Base-by-base conservation (phyloP, 37 sponge, comb jelly and placozoan genomes). In the Petrosia ficiformis region DNA sequence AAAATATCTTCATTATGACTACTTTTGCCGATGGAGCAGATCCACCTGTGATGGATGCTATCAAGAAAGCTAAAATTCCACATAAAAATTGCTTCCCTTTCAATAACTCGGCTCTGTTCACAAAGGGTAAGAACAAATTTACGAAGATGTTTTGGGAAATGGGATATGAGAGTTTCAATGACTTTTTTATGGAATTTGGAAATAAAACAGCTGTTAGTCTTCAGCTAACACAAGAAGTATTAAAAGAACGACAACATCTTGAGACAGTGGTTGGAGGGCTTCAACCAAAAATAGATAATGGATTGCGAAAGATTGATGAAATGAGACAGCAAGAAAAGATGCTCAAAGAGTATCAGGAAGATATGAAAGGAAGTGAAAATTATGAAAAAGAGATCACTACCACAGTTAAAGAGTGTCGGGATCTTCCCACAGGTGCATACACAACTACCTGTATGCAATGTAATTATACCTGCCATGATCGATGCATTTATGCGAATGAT, bases 1-100 rank as follows among this genome's bases (percentile, higher is more conserved):
- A 65, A 14, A 87, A 87, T 42, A 48, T 48, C 54, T 48, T 48
- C 16, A 10, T 48, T 10, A 48, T 48, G 54, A 48, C 16, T 16
- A 48, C 54, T 48, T 48, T 16, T 19, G 54, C 14, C 16, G 54
- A 48, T 48, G 54, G 54, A 48, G 16, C 10, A 16, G 14, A 16
- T 19, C 54, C 54, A 16, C 54, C 54, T 16, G 54, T 48, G 10
- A 10, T 48, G 10, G 54, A 48, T 48, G 54, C 54, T 19, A 16
- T 16, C 10, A 48, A 48, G 16, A 48, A 10, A 10, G 54, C 54
- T 48, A 16, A 16, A 19, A 16, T 48, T 19, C 54, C 54, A 10
- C 16, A 19, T 16, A 48, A 48, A 16, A 16, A 10, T 19, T 48
- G 10, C 54, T 10, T 48, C 16, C 10, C 10, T 19, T 48, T 48